Percentiles rank a stretch among this genome's conserved stretches.
These are phyloP conservation scores for Caenorhabditis uteleia DNA, from an alignment of 2,888 invertebrate species.

Conservation along the genomic window DNA sequence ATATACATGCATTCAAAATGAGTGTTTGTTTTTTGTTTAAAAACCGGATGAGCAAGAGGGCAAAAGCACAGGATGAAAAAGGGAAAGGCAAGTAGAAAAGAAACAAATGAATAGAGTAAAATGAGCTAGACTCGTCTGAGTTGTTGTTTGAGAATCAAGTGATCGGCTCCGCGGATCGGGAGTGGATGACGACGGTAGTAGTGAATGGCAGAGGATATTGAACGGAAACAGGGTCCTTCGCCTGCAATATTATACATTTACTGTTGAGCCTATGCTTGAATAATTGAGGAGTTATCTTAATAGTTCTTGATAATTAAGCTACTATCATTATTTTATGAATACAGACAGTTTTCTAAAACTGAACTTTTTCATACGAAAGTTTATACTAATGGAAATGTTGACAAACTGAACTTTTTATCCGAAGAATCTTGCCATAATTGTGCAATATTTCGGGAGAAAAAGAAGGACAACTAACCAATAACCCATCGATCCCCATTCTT, in stretches of 20 bases:
- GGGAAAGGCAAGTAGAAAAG: not conserved
- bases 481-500: constrained; percentile 59
- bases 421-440: no score
- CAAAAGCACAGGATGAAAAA: no score
- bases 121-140: constrained; percentile 14
- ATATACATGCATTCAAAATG: no score
- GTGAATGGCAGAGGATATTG: constrained; percentile 53
- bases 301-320: not conserved
- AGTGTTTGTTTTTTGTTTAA: no score
- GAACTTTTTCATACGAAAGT: no score
- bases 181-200: constrained; percentile 61
- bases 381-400: no score
- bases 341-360: no score
- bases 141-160: constrained; percentile 52
- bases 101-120: not conserved
- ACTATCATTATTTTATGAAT: no score
- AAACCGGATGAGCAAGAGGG: no score
- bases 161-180: constrained; percentile 66
- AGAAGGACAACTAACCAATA: constrained; percentile 53
- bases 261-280: not conserved
- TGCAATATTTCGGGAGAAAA: no score
- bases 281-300: not conserved
- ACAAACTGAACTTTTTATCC: no score
- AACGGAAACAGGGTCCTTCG: constrained; percentile 60
- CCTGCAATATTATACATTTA: constrained; percentile 17